phyloP scores from a whole-genome alignment of 2,113 vertebrate species.

The Loxodonta africana region DNA sequence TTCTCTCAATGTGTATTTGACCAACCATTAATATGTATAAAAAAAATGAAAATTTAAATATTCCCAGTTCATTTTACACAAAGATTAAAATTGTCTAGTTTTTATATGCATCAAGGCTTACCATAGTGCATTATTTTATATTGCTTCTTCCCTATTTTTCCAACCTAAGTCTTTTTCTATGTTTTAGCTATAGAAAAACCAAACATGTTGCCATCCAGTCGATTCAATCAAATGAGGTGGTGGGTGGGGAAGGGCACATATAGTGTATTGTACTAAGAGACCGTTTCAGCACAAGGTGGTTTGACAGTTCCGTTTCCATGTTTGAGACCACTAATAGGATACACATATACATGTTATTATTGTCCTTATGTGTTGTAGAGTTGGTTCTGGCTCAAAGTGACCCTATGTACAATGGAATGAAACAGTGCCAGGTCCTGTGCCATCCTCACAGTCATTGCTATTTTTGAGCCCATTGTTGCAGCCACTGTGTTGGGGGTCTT shows the following conservation, averaged over 20 bases:
- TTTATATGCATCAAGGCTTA: neutral
- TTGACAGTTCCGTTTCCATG: neutral
- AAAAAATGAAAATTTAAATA: neutral
- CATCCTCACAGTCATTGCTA: too few species aligned
- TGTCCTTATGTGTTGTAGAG: too few species aligned
- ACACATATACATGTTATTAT: too few species aligned
- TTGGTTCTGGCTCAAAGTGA: too few species aligned
- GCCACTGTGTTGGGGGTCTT: too few species aligned
- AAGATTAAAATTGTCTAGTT: neutral
- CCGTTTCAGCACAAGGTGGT: neutral
- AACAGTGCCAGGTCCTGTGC: too few species aligned
- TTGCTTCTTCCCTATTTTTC: neutral
- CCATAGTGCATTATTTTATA: neutral
- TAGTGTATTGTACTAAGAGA: neutral
- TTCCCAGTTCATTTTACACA: neutral
- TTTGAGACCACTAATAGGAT: neutral
- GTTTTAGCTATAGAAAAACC: neutral
- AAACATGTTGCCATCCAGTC: too few species aligned
- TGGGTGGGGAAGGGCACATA: neutral
- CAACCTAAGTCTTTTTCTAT: neutral
- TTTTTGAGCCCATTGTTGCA: too few species aligned
- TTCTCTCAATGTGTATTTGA: neutral
- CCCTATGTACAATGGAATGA: too few species aligned
- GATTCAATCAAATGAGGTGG: neutral
- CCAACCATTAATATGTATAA: neutral